These are phyloP conservation scores for Callipepla californica DNA, from an alignment of 2,113 vertebrate genomes.

Conservation along the genomic window DNA sequence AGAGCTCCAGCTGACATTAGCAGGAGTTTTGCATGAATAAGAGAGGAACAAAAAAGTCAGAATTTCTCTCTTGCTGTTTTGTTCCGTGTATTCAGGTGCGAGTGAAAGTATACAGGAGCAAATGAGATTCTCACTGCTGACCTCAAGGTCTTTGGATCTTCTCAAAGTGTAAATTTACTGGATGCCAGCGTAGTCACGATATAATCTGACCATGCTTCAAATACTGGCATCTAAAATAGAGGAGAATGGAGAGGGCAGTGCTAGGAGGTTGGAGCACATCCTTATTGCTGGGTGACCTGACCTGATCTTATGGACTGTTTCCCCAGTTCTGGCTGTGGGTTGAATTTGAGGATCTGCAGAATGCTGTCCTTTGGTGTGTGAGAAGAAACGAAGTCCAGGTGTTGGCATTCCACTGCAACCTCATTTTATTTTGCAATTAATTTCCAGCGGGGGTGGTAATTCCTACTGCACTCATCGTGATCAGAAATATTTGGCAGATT, in stretches of 20 bases:
- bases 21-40: not conserved
- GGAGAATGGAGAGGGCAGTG: not conserved
- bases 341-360: not conserved
- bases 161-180: not conserved
- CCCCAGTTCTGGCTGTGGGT: fast-evolving
- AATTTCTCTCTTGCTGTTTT: not conserved
- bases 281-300: not conserved
- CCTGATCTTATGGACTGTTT: too few relatives aligned
- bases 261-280: fast-evolving
- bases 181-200: not conserved
- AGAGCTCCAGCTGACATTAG: not conserved
- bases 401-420: not conserved
- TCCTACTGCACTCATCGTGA: conserved; percentile 70
- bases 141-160: not conserved
- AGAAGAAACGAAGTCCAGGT: not conserved
- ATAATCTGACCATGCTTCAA: not conserved
- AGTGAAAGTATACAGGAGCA: not conserved
- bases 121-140: not conserved
- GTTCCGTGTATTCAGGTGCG: not conserved
- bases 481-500: conserved; percentile 80
- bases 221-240: not conserved
- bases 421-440: conserved; percentile 70
- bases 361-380: not conserved
- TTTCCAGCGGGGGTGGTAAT: conserved; percentile 71
- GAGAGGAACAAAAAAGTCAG: not conserved